These are phyloP conservation scores for Diachrysia chrysitis DNA, from an alignment of 2,888 invertebrate genomes.

Conservation along the genomic window DNA sequence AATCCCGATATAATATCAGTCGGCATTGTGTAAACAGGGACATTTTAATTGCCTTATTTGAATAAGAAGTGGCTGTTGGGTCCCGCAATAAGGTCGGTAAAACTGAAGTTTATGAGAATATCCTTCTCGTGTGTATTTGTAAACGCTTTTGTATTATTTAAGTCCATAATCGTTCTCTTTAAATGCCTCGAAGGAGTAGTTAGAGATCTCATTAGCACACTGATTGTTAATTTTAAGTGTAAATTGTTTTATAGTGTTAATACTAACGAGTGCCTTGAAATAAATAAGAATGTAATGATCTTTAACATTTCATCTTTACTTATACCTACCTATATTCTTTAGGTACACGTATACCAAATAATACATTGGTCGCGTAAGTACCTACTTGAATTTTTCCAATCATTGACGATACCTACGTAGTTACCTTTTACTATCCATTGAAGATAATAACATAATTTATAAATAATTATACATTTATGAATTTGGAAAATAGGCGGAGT, in stretches of 20 bases:
- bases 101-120: constrained; percentile 22
- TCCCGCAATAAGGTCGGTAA: constrained; percentile 25
- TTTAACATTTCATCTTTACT: too few relatives aligned
- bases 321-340: too few relatives aligned
- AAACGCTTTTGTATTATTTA: constrained; percentile 3
- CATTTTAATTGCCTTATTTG: constrained; percentile 54
- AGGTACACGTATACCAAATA: too few relatives aligned
- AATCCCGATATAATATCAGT: constrained; percentile 48
- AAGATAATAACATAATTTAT: background rate
- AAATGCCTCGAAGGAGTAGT: background rate
- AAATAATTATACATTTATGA: background rate
- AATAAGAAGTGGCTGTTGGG: constrained; percentile 46
- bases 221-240: background rate
- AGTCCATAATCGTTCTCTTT: background rate
- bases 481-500: background rate
- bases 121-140: constrained; percentile 11
- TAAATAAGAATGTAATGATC: too few relatives aligned
- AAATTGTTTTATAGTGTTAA: background rate
- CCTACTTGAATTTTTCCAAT: background rate
- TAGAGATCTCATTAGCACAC: background rate
- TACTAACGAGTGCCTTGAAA: too few relatives aligned
- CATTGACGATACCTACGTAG: background rate
- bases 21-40: constrained; percentile 36
- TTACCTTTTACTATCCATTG: background rate
- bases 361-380: too few relatives aligned